phyloP scores from a whole-genome alignment of 2,113 vertebrate genomes.

The Ochotona curzoniae region DNA sequence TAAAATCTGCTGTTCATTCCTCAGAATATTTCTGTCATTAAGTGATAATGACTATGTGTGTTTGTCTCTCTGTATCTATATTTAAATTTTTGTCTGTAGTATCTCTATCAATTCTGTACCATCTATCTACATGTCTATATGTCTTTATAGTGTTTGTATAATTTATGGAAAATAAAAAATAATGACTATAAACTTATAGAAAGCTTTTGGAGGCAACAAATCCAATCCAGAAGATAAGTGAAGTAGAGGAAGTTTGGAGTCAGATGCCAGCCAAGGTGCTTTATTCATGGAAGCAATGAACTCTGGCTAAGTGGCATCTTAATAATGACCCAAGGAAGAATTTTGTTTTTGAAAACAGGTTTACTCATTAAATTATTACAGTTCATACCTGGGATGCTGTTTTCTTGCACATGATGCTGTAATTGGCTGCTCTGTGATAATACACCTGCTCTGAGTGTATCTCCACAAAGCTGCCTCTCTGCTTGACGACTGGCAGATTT shows the following conservation, averaged over 20 bases:
- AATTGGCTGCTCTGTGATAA: slow-evolving; percentile 49
- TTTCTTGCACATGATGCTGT: slow-evolving; percentile 73
- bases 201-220: slow-evolving; percentile 11
- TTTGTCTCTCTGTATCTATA: too few relatives aligned
- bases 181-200: slow-evolving; percentile 22
- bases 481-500: rapidly evolving
- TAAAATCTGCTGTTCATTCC: too few relatives aligned
- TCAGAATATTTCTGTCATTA: too few relatives aligned
- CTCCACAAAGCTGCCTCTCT: neutral
- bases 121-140: too few relatives aligned
- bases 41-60: too few relatives aligned
- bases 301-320: slow-evolving; percentile 35
- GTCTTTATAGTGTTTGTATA: too few relatives aligned
- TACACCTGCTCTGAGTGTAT: neutral
- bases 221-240: neutral
- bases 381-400: slow-evolving; percentile 63
- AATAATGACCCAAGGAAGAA: slow-evolving; percentile 40
- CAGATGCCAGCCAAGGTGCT: neutral
- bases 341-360: slow-evolving; percentile 73
- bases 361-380: slow-evolving; percentile 73
- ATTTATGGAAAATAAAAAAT: neutral
- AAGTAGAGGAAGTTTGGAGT: neutral
- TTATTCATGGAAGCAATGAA: neutral
- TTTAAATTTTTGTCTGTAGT: too few relatives aligned
- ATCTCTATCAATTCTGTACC: too few relatives aligned